These are phyloP conservation scores for Dryadula phaetusa DNA, from an alignment of 2,888 invertebrate species.

Conservation along the genomic window DNA sequence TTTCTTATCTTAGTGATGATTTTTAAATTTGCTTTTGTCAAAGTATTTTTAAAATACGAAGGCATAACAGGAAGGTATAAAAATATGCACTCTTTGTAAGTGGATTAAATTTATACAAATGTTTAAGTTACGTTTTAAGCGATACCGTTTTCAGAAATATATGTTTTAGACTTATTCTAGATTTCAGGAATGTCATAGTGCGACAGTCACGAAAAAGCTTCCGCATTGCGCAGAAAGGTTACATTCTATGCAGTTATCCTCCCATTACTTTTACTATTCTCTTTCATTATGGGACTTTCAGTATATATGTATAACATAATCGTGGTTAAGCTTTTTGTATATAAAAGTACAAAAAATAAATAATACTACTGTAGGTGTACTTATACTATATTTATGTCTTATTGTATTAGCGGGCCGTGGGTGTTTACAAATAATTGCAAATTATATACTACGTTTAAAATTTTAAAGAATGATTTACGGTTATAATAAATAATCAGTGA, in stretches of 20 bases:
- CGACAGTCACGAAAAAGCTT: conserved; percentile 48
- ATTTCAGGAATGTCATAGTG: conserved; percentile 42
- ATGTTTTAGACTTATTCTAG: conserved; percentile 9
- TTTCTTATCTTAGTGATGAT: not conserved
- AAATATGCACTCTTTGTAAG: not conserved
- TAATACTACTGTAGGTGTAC: not conserved
- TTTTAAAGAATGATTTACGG: not conserved
- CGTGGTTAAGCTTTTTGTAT: not conserved
- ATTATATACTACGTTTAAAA: not conserved
- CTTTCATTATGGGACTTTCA: conserved; percentile 9
- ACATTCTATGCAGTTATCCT: conserved; percentile 46
- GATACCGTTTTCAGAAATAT: not conserved
- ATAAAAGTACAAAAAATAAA: not conserved
- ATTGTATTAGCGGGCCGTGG: not conserved
- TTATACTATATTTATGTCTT: conserved; percentile 2
- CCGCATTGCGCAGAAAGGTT: conserved; percentile 51
- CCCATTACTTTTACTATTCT: conserved; percentile 33
- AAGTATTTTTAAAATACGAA: too few relatives aligned
- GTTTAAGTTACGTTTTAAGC: not conserved
- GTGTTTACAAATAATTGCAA: conserved; percentile 10
- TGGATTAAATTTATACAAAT: not conserved
- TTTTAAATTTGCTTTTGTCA: conserved; percentile 16
- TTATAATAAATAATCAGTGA: conserved; percentile 2
- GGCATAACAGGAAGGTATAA: not conserved
- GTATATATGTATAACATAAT: not conserved